Conservation (phyloP, 2,113 vertebrate genomes). For the Nanger granti region DNA sequence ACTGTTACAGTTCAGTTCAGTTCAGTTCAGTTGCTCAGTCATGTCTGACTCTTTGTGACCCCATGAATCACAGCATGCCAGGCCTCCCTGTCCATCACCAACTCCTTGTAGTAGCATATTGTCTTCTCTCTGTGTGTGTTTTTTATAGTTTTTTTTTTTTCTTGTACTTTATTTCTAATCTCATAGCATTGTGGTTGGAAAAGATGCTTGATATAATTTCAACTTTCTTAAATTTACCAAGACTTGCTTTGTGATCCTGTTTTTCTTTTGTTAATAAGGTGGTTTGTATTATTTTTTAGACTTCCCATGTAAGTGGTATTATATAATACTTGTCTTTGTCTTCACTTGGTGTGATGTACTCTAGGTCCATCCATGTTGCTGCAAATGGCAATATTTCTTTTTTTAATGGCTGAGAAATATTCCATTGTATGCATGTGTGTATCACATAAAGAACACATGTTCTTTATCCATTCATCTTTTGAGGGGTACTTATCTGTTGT, state of each 20-base stretch:
- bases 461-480: neutral
- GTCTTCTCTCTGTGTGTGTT: neutral
- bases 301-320: neutral
- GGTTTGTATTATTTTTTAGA: neutral
- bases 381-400: neutral
- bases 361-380: neutral
- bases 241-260: neutral
- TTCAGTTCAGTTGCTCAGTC: too few relatives aligned
- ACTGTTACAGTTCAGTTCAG: neutral
- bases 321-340: neutral
- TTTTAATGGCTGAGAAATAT: neutral
- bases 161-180: neutral
- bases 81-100: too few relatives aligned
- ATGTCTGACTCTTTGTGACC: rapidly evolving
- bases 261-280: neutral
- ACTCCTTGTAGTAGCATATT: neutral
- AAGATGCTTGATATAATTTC: neutral
- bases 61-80: too few relatives aligned
- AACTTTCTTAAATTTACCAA: neutral
- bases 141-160: neutral
- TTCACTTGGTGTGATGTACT: neutral
- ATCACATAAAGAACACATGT: neutral
- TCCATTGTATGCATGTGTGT: neutral
- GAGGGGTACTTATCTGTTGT: neutral
- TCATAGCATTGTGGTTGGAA: neutral